A percentile compares a stretch with the other conserved stretches of the same genome.
Conservation (phyloP, 1,140 invertebrate species). For the roundworm (Caenorhabditis elegans) region DNA sequence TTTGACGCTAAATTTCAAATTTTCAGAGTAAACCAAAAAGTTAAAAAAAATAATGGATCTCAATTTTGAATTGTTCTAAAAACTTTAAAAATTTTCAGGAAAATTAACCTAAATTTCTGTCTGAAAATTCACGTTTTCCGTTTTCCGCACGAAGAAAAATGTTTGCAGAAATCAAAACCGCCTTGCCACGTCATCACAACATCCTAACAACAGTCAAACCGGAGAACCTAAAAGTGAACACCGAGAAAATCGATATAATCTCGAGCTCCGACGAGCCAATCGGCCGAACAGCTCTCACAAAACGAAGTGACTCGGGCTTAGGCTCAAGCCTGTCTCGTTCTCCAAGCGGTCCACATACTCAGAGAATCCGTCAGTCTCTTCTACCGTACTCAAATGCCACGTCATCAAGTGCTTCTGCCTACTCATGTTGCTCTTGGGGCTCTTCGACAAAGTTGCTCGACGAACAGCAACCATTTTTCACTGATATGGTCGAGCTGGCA, state of each 20-base stretch:
- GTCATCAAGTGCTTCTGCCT: background rate
- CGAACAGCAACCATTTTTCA: background rate
- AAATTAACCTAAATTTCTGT: too few species aligned
- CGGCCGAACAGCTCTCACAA: background rate
- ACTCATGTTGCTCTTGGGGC: background rate
- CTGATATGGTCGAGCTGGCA: constrained; percentile 5
- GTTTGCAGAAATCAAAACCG: constrained; percentile 11
- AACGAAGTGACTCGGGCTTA: constrained; percentile 37
- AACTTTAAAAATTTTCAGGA: too few species aligned
- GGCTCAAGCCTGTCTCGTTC: constrained; percentile 37
- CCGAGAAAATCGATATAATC: background rate
- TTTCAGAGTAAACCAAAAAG: too few species aligned
- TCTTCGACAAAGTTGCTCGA: background rate
- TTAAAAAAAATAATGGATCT: too few species aligned
- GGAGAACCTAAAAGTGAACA: constrained; percentile 30
- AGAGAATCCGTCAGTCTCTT: constrained; percentile 37
- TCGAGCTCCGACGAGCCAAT: background rate
- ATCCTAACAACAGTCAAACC: background rate
- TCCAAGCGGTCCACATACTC: constrained; percentile 36
- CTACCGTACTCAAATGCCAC: constrained; percentile 32
- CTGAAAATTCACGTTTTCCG: too few species aligned
- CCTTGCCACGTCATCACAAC: background rate
- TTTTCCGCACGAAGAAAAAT: too few species aligned
- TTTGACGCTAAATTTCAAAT: too few species aligned
- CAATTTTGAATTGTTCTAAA: too few species aligned